Percentiles rank a stretch among this genome's conserved stretches.
phyloP scores from a whole-genome alignment of 1,140 invertebrate genomes.

The Diorhabda elongata region DNA sequence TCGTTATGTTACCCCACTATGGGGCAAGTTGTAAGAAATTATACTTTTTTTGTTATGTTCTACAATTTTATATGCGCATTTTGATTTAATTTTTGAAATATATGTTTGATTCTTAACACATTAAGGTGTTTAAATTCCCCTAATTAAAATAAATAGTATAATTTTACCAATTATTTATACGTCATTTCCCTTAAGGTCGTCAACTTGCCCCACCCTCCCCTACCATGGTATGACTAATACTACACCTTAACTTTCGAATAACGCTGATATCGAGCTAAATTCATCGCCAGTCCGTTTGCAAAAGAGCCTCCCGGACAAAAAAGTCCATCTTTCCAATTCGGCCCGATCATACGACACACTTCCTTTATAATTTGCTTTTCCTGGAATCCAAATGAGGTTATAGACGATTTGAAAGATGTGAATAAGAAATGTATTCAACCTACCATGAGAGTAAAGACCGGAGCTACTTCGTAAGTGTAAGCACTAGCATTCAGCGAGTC shows the following conservation, averaged over 20 bases:
- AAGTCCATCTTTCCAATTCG: constrained; percentile 57
- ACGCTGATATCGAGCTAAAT: constrained; percentile 56
- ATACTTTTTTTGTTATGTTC: too few species aligned
- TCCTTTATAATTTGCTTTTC: constrained; percentile 49
- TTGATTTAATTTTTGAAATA: too few species aligned
- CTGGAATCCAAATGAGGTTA: background rate
- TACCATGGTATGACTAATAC: background rate
- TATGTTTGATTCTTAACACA: too few species aligned
- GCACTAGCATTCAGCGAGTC: constrained; percentile 53
- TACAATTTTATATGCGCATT: too few species aligned
- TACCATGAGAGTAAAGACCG: constrained; percentile 54
- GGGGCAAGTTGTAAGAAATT: too few species aligned
- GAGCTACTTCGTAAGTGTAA: constrained; percentile 55
- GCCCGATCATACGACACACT: constrained; percentile 53
- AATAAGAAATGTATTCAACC: background rate
- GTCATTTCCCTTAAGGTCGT: too few species aligned
- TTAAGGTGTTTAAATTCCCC: too few species aligned
- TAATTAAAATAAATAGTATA: too few species aligned
- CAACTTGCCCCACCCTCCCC: too few species aligned
- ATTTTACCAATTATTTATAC: too few species aligned
- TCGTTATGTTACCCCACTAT: too few species aligned
- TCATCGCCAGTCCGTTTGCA: constrained; percentile 65
- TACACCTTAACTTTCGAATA: constrained; percentile 57
- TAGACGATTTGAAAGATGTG: background rate
- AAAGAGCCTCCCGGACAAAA: constrained; percentile 72